Percentiles rank a stretch among this genome's conserved stretches.
Evolutionary conservation across 92 coral and sea anemone species (phyloP).

Genomic region (Porites rus): DNA sequence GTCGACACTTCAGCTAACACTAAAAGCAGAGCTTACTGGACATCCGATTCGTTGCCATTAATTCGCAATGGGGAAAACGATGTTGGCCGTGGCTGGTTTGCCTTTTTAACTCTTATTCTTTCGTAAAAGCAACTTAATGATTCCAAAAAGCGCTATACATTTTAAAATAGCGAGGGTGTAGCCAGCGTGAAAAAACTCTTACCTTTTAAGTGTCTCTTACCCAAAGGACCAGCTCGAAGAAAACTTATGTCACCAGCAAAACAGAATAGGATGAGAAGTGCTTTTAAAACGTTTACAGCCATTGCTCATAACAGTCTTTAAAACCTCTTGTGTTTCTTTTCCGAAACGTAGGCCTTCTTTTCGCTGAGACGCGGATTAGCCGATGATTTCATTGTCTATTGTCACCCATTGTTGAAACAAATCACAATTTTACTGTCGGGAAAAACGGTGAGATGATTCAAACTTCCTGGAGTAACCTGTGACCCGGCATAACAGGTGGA

Average conservation of each 20-base stretch:
- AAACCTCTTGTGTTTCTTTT: neutral
- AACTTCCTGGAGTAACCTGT: slow-evolving; percentile 19
- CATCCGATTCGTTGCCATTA: too few relatives aligned
- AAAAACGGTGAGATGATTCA: slow-evolving; percentile 22
- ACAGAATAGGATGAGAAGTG: slow-evolving; percentile 12
- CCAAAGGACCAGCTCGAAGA: slow-evolving; percentile 7
- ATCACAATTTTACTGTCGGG: slow-evolving; percentile 26
- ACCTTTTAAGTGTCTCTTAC: slow-evolving; percentile 9
- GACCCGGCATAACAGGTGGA: slow-evolving; percentile 31
- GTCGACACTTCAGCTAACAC: too few relatives aligned
- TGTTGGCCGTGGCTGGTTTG: too few relatives aligned
- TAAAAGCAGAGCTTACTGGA: too few relatives aligned
- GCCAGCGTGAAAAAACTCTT: neutral
- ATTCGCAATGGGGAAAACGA: too few relatives aligned
- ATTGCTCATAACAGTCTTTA: slow-evolving; percentile 2
- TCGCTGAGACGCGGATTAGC: too few relatives aligned
- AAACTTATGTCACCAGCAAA: slow-evolving; percentile 13
- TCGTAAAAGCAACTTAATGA: neutral
- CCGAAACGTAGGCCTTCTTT: too few relatives aligned
- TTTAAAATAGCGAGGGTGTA: neutral
- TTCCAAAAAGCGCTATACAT: neutral
- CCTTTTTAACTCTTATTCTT: too few relatives aligned
- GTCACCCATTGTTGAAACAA: slow-evolving; percentile 13
- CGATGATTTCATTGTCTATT: slow-evolving; percentile 42
- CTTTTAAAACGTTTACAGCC: neutral